These are phyloP conservation scores for Fragum fragum DNA, from an alignment of 2,888 invertebrate species.

Conservation along the genomic window DNA sequence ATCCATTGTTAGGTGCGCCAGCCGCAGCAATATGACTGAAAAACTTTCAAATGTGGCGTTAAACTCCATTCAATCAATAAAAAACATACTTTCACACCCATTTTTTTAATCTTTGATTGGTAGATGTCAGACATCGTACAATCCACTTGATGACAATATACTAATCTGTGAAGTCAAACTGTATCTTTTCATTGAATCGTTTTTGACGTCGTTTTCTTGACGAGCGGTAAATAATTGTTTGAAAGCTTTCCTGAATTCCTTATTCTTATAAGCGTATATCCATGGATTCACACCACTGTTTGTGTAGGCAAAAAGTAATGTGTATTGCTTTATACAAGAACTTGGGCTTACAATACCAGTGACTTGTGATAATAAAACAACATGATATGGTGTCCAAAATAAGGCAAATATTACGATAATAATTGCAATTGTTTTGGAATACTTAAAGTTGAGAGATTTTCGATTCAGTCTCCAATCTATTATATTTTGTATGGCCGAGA, in stretches of 20 bases:
- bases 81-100: too few relatives aligned
- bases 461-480: slow-evolving; percentile 85
- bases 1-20: too few relatives aligned
- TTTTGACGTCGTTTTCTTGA: background rate
- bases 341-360: slow-evolving; percentile 87
- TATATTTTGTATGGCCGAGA: slow-evolving; percentile 89
- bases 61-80: too few relatives aligned
- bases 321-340: slow-evolving; percentile 88
- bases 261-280: slow-evolving; percentile 90
- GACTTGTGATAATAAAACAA: slow-evolving; percentile 83
- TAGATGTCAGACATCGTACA: too few relatives aligned
- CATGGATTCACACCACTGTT: slow-evolving; percentile 90
- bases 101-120: too few relatives aligned
- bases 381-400: slow-evolving; percentile 90
- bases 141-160: slow-evolving; percentile 32
- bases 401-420: slow-evolving; percentile 90
- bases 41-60: too few relatives aligned
- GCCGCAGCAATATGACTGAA: too few relatives aligned
- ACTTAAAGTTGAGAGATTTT: slow-evolving; percentile 86
- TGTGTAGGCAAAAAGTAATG: slow-evolving; percentile 89
- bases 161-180: slow-evolving; percentile 64
- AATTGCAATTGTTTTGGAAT: slow-evolving; percentile 90
- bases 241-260: slow-evolving; percentile 89
- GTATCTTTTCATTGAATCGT: slow-evolving; percentile 41
- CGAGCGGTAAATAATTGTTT: slow-evolving; percentile 49